Evolutionary conservation across 2,113 vertebrate genomes (phyloP).

Genomic region (Callionymus lyra): DNA sequence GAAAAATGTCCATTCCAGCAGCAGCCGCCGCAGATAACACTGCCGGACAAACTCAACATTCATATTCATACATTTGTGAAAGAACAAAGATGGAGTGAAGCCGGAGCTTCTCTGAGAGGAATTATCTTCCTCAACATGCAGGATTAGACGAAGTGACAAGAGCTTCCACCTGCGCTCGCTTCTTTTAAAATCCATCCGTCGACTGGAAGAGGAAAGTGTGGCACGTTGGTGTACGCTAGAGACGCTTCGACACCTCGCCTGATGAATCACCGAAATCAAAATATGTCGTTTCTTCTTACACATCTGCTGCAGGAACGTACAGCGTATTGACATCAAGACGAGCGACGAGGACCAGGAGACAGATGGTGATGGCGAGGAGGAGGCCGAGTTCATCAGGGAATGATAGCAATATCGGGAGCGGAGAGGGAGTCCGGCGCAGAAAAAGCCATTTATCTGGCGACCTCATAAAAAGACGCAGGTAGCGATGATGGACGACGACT

Average conservation of each 20-base stretch:
- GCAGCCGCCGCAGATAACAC: too few species aligned
- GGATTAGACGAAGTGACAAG: conserved; percentile 32
- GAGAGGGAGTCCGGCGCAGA: conserved; percentile 3
- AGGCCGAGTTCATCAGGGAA: conserved; percentile 13
- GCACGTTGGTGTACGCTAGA: neutral
- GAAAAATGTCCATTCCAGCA: too few species aligned
- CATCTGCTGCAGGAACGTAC: neutral
- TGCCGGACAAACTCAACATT: conserved; percentile 18
- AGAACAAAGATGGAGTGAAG: conserved; percentile 19
- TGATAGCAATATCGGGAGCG: conserved; percentile 1
- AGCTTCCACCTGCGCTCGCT: conserved; percentile 8
- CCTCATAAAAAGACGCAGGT: conserved; percentile 10
- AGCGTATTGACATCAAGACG: conserved; percentile 3
- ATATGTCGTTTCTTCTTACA: too few species aligned
- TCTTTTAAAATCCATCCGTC: conserved; percentile 28
- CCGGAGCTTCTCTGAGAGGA: conserved; percentile 25
- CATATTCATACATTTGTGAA: conserved; percentile 10
- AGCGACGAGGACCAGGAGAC: conserved; percentile 6
- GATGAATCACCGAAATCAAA: conserved; percentile 1
- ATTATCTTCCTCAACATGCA: conserved; percentile 41
- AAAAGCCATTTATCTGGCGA: conserved; percentile 12
- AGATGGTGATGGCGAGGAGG: conserved; percentile 11
- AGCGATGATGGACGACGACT: conserved; percentile 18
- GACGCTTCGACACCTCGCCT: conserved; percentile 2
- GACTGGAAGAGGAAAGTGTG: conserved; percentile 16